Evolutionary conservation across 2,888 invertebrate genomes (phyloP).

Genomic region (Stenichneumon culpator): DNA sequence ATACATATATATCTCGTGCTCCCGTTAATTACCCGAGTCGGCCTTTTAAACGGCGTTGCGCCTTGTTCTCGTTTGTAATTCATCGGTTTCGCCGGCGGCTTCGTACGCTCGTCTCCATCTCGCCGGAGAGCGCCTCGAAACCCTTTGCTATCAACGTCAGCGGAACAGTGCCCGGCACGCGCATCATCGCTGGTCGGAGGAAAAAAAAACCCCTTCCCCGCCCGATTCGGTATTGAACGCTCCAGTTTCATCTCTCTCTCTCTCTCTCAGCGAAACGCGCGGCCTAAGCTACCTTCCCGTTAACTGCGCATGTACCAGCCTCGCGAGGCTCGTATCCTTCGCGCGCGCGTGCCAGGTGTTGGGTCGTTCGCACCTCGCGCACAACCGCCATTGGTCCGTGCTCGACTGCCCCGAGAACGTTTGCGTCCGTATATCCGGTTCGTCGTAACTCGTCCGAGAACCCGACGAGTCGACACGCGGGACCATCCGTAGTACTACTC

Average conservation of each 20-base stretch:
- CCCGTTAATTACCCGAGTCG: slow-evolving; percentile 63
- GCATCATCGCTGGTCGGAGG: slow-evolving; percentile 1
- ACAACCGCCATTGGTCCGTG: slow-evolving; percentile 21
- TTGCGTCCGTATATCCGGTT: slow-evolving; percentile 24
- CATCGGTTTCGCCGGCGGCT: slow-evolving; percentile 63
- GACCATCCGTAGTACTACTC: background rate
- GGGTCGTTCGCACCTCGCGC: slow-evolving; percentile 34
- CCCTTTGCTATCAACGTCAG: slow-evolving; percentile 6
- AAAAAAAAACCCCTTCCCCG: background rate
- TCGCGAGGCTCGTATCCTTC: background rate
- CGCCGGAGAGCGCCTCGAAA: background rate
- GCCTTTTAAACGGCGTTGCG: slow-evolving; percentile 66
- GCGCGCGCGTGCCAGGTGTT: slow-evolving; percentile 53
- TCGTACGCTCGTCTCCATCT: slow-evolving; percentile 20
- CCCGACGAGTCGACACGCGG: background rate
- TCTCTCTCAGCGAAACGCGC: background rate
- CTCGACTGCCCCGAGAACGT: background rate
- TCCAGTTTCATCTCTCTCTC: slow-evolving; percentile 36
- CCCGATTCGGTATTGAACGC: slow-evolving; percentile 35
- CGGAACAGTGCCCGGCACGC: slow-evolving; percentile 30
- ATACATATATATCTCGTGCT: slow-evolving; percentile 45
- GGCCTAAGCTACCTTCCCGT: slow-evolving; percentile 32
- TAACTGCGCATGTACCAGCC: slow-evolving; percentile 4
- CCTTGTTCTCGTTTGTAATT: slow-evolving; percentile 67
- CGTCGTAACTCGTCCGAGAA: slow-evolving; percentile 18